A percentile compares a stretch with the other conserved stretches of the same genome.
These are phyloP conservation scores for Metaphire vulgaris DNA, from an alignment of 1,140 invertebrate species.

Conservation along the genomic window DNA sequence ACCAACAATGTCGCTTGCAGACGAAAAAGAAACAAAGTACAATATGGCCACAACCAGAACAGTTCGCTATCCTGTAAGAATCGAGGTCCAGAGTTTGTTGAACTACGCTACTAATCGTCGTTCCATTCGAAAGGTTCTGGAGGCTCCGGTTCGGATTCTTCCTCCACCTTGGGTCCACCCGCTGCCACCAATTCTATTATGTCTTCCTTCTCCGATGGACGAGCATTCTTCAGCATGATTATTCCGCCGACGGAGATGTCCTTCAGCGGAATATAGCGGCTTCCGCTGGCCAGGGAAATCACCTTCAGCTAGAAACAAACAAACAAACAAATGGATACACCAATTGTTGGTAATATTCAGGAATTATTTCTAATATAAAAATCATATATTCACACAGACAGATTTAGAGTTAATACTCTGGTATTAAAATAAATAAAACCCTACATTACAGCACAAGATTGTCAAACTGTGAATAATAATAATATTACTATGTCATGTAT, in stretches of 20 bases:
- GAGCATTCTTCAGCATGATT: slow-evolving; percentile 25
- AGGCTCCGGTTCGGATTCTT: slow-evolving; percentile 80
- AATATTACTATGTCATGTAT: too few species aligned
- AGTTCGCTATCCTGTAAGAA: too few species aligned
- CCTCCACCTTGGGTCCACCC: slow-evolving; percentile 49
- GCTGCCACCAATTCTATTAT: slow-evolving; percentile 28
- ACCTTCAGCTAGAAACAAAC: slow-evolving; percentile 19
- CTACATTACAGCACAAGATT: too few species aligned
- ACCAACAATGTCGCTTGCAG: too few species aligned
- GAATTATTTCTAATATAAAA: too few species aligned
- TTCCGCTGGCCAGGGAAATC: slow-evolving; percentile 8
- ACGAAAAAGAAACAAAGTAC: too few species aligned
- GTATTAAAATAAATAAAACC: too few species aligned
- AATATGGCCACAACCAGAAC: too few species aligned
- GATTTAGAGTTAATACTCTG: neutral
- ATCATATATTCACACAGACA: neutral
- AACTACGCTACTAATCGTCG: slow-evolving; percentile 58
- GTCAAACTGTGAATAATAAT: too few species aligned
- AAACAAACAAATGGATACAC: too few species aligned
- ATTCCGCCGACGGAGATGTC: slow-evolving; percentile 37
- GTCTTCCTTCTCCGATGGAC: slow-evolving; percentile 20
- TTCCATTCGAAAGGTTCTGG: slow-evolving; percentile 90
- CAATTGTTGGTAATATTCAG: too few species aligned
- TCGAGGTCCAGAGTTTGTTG: too few species aligned
- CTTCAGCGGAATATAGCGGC: slow-evolving; percentile 53